Evolutionary conservation across 35 echinoderm and acorn worm genomes (phyloP).

Genomic region (Diadema setosum): DNA sequence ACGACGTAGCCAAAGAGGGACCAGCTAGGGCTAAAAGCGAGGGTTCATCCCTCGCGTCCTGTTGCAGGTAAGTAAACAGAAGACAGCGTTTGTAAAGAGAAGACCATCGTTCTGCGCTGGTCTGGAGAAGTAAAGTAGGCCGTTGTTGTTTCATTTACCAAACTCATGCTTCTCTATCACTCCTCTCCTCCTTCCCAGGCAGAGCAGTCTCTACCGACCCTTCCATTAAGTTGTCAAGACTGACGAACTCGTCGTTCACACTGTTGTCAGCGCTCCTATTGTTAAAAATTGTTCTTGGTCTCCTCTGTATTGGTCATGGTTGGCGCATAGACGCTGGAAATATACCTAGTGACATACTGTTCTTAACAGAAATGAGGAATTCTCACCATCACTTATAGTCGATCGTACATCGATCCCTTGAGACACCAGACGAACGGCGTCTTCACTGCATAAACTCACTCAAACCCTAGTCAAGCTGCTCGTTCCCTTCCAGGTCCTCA

Average conservation of each 20-base stretch:
- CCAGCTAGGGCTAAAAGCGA: slow-evolving; percentile 15
- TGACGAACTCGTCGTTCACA: neutral
- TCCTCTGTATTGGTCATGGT: neutral
- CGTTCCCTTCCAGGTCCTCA: neutral
- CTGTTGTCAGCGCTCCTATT: neutral
- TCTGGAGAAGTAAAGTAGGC: neutral
- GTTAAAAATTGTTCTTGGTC: neutral
- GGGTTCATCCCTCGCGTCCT: neutral
- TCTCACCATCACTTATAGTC: no score
- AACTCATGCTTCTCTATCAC: neutral
- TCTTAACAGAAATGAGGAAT: neutral
- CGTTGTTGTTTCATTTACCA: neutral
- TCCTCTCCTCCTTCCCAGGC: neutral
- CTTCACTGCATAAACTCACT: neutral
- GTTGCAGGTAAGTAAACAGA: neutral
- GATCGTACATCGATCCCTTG: neutral
- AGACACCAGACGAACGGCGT: neutral
- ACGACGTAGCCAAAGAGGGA: slow-evolving; percentile 7
- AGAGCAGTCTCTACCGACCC: neutral
- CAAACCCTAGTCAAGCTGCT: neutral
- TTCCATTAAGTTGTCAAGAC: neutral
- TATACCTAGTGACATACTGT: neutral
- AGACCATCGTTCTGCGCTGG: neutral
- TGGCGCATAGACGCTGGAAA: neutral
- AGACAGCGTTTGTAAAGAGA: neutral